Percentiles rank a stretch among this genome's conserved stretches.
phyloP scores from a whole-genome alignment of 1,140 invertebrate genomes.

The Drosophila tristis region DNA sequence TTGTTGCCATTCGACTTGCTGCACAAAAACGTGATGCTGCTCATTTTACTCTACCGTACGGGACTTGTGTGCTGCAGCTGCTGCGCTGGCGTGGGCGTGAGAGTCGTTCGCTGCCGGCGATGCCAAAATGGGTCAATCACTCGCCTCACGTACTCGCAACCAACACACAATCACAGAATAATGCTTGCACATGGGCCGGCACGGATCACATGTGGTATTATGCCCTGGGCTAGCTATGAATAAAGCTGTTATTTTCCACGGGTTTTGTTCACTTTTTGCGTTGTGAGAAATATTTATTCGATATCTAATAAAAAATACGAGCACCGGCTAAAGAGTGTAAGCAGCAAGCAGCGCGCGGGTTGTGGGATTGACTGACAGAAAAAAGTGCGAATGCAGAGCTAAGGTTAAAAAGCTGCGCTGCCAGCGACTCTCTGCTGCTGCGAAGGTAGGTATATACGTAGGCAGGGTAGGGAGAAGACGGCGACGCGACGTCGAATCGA shows the following conservation, averaged over 20 bases:
- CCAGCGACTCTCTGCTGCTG: conserved; percentile 18
- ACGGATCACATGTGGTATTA: conserved; percentile 50
- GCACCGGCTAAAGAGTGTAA: conserved; percentile 22
- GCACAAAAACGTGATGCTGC: conserved; percentile 81
- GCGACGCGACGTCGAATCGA: no score
- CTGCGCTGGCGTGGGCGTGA: conserved; percentile 15
- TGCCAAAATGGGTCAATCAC: conserved; percentile 54
- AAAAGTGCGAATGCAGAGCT: conserved; percentile 59
- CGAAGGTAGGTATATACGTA: no score
- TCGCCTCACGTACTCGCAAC: conserved; percentile 34
- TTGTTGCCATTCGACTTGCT: conserved; percentile 61
- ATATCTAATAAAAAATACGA: conserved; percentile 38
- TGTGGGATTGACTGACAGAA: conserved; percentile 42
- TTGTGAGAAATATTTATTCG: conserved; percentile 41
- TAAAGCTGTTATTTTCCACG: conserved; percentile 39
- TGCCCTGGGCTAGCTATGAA: no score
- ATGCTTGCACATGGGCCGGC: conserved; percentile 35
- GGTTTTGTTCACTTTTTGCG: conserved; percentile 25
- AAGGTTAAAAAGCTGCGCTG: conserved; percentile 70
- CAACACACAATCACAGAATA: conserved; percentile 24
- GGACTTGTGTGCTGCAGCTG: background rate
- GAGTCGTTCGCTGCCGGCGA: conserved; percentile 33
- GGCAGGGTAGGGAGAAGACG: no score
- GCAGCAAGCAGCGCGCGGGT: conserved; percentile 38
- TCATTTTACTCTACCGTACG: conserved; percentile 52